Evolutionary conservation across 64 coral and sea anemone species (phyloP).

Genomic region (Montipora foliosa): DNA sequence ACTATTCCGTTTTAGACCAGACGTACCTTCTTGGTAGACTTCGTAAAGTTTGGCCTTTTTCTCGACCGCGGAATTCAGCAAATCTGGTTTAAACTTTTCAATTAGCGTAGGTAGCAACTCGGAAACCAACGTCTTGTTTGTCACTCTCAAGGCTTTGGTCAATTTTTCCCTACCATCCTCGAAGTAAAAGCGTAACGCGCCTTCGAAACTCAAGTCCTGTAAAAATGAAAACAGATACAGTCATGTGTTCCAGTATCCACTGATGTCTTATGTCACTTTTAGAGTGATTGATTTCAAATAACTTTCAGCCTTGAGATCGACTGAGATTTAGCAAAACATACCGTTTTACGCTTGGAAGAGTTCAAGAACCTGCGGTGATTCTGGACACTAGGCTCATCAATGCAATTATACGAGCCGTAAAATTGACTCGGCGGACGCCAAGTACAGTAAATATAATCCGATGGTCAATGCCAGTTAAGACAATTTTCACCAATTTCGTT

Average conservation of each 20-base stretch:
- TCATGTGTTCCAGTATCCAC: conserved; percentile 7
- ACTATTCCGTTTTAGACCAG: background rate
- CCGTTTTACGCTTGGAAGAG: background rate
- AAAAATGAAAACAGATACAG: conserved; percentile 52
- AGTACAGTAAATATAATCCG: background rate
- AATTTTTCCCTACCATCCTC: conserved; percentile 93
- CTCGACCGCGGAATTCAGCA: conserved; percentile 64
- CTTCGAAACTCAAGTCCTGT: conserved; percentile 94
- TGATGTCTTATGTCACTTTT: background rate
- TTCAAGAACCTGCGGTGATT: background rate
- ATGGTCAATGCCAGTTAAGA: background rate
- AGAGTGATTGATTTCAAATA: background rate
- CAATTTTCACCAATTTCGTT: background rate
- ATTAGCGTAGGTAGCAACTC: conserved; percentile 92
- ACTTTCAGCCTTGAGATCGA: background rate
- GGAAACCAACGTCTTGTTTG: conserved; percentile 82
- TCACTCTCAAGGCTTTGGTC: conserved; percentile 90
- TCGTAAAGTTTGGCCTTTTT: conserved; percentile 95
- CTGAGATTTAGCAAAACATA: conserved; percentile 29
- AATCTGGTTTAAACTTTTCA: conserved; percentile 98
- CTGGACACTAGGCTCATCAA: background rate
- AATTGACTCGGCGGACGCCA: background rate
- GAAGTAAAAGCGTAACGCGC: conserved; percentile 97
- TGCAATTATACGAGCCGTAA: conserved; percentile 21
- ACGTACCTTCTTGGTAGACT: conserved; percentile 91